Evolutionary conservation across 64 coral and sea anemone genomes (phyloP).

Genomic region (Porites australiensis): DNA sequence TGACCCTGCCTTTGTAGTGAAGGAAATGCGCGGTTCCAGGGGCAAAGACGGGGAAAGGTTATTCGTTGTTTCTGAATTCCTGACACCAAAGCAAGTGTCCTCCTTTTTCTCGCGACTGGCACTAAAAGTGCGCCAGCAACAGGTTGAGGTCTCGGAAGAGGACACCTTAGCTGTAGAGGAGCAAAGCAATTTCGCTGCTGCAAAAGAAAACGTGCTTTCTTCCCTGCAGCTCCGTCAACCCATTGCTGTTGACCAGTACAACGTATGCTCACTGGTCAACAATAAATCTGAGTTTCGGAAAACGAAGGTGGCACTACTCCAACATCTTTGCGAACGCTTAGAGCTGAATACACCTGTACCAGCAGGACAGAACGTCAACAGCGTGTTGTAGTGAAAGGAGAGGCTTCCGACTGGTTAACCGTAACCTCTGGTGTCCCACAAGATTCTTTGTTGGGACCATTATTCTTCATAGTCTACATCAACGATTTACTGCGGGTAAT

Average conservation of each 20-base stretch:
- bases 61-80: conserved; percentile 59
- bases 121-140: conserved; percentile 43
- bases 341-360: conserved; percentile 14
- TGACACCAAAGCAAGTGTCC: conserved; percentile 50
- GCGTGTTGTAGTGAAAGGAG: too few relatives aligned
- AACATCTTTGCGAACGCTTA: conserved; percentile 9
- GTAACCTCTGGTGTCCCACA: too few relatives aligned
- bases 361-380: neutral
- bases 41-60: conserved; percentile 37
- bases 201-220: conserved; percentile 31
- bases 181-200: conserved; percentile 19
- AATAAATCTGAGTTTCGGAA: neutral
- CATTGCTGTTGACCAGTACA: conserved; percentile 46
- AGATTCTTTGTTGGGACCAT: too few relatives aligned
- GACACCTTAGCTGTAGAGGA: conserved; percentile 27
- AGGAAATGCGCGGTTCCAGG: conserved; percentile 53
- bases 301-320: conserved; percentile 42
- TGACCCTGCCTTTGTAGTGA: conserved; percentile 27
- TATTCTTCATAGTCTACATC: too few relatives aligned
- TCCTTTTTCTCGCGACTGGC: conserved; percentile 61
- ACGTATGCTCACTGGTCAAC: conserved; percentile 41
- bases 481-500: too few relatives aligned
- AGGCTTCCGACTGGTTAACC: too few relatives aligned
- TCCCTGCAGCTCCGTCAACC: conserved; percentile 25
- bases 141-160: neutral